Conservation (phyloP, 2,113 vertebrate species). For the Podarcis muralis region DNA sequence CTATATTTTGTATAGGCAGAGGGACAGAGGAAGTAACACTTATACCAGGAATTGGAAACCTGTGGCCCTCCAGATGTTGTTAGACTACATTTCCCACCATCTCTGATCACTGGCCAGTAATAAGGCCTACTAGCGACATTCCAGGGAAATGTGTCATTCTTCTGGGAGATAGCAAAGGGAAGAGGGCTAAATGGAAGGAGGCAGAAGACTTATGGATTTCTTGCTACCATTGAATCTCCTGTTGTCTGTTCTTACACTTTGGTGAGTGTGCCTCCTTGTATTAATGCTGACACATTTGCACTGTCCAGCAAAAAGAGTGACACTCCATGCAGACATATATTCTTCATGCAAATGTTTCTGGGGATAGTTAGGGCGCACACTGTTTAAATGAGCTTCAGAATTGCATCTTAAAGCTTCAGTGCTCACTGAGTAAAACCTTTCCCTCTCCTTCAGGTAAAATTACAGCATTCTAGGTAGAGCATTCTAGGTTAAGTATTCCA, state of each 20-base stretch:
- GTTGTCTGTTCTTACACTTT: neutral
- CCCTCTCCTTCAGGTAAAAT: constrained; percentile 1
- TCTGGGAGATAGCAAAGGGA: neutral
- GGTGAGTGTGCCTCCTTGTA: neutral
- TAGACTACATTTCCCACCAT: too few species aligned
- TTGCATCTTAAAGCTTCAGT: constrained; percentile 16
- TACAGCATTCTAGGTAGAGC: neutral
- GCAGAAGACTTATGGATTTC: neutral
- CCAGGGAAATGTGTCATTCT: neutral
- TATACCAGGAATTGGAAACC: too few species aligned
- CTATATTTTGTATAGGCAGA: neutral
- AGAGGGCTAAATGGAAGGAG: neutral
- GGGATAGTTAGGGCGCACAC: neutral
- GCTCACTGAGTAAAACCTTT: neutral
- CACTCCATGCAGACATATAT: neutral
- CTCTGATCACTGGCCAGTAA: neutral
- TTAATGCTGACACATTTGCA: neutral
- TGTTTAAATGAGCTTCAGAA: neutral
- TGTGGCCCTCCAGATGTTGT: too few species aligned
- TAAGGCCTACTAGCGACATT: neutral
- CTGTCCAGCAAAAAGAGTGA: neutral
- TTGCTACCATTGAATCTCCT: neutral
- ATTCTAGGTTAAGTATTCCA: neutral
- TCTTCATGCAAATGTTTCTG: neutral
- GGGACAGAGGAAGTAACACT: neutral